phyloP scores from a whole-genome alignment of 2,113 vertebrate species.

The Mormoops blainvillei region DNA sequence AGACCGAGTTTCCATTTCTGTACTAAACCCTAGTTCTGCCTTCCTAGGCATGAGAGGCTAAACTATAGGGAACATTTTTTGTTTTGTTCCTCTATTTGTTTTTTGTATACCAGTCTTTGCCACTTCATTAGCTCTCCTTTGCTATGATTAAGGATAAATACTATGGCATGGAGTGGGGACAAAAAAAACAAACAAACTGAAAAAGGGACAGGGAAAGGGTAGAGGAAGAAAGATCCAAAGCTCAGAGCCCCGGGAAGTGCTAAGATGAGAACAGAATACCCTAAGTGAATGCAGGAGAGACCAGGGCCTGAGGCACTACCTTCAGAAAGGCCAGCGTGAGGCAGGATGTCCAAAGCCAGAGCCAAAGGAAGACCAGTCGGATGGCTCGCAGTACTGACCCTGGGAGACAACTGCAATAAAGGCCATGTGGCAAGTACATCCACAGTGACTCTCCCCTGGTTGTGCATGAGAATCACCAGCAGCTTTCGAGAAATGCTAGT shows the following conservation, averaged over 20 bases:
- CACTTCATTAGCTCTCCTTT: not conserved
- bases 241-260: not conserved
- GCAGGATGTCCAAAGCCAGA: not conserved
- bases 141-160: not conserved
- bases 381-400: not conserved
- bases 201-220: not conserved
- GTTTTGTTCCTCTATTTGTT: not conserved
- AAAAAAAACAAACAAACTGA: not conserved
- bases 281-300: not conserved
- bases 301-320: not conserved
- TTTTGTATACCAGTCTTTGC: not conserved
- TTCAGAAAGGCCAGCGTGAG: not conserved
- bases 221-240: not conserved
- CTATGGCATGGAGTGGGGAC: not conserved
- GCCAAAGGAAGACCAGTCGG: not conserved
- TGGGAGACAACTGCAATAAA: not conserved
- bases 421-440: not conserved
- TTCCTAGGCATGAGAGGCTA: not conserved
- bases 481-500: not conserved
- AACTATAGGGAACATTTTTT: not conserved
- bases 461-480: not conserved
- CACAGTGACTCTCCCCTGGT: not conserved
- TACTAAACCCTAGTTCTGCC: not conserved
- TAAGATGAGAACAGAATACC: not conserved
- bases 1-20: slow-evolving; percentile 23